phyloP scores from a whole-genome alignment of 2,888 invertebrate genomes.

The Coremacera marginata region DNA sequence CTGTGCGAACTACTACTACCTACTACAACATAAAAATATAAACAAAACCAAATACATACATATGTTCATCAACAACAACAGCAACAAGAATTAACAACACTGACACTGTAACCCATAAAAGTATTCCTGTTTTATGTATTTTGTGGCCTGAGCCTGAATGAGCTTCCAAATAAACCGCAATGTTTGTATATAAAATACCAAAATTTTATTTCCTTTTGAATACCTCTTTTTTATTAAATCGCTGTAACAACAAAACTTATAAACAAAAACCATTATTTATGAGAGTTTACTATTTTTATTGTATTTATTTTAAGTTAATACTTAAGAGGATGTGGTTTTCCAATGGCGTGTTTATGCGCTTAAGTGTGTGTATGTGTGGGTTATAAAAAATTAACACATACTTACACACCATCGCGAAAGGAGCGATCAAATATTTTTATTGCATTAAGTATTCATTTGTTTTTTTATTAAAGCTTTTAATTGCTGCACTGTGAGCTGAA shows the following conservation, averaged over 20 bases:
- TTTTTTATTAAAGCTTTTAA: too few relatives aligned
- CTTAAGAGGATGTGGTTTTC: neutral
- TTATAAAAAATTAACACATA: too few relatives aligned
- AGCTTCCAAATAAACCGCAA: too few relatives aligned
- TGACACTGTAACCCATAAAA: too few relatives aligned
- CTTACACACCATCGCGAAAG: too few relatives aligned
- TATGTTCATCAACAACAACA: neutral
- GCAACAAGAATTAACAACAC: too few relatives aligned
- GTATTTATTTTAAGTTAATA: neutral
- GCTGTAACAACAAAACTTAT: neutral
- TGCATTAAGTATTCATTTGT: too few relatives aligned
- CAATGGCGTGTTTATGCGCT: neutral
- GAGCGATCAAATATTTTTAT: too few relatives aligned
- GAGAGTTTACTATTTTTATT: neutral
- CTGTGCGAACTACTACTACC: neutral
- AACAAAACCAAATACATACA: neutral
- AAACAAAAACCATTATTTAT: neutral
- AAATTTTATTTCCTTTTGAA: neutral
- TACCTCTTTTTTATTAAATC: neutral
- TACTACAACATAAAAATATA: conserved; percentile 2
- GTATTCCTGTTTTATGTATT: neutral
- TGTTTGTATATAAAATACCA: conserved; percentile 1
- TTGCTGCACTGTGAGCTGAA: too few relatives aligned
- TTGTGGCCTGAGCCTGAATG: neutral
- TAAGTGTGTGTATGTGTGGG: neutral